Evolutionary conservation across 1,140 invertebrate genomes (phyloP).

Genomic region (Carposina sasakii): DNA sequence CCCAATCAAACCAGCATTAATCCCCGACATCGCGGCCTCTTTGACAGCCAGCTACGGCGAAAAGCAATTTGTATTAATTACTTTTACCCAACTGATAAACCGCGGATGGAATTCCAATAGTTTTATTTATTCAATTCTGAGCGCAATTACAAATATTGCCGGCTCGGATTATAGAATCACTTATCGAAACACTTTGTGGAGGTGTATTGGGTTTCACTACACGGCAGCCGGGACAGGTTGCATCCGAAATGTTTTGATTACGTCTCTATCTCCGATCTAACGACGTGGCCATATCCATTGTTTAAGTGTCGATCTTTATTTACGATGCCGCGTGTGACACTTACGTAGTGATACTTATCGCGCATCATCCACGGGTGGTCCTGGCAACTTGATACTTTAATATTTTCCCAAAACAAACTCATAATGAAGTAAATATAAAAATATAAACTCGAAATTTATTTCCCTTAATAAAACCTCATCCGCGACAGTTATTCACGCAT

Average conservation of each 20-base stretch:
- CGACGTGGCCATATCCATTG: slow-evolving; percentile 36
- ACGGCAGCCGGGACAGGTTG: slow-evolving; percentile 25
- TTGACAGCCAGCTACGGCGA: slow-evolving; percentile 41
- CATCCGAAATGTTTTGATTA: slow-evolving; percentile 37
- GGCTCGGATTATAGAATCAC: too few relatives aligned
- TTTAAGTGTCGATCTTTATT: slow-evolving; percentile 60
- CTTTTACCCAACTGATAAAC: slow-evolving; percentile 33
- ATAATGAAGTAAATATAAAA: too few relatives aligned
- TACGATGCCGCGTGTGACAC: slow-evolving; percentile 37
- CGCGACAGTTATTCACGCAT: too few relatives aligned
- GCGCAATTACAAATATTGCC: too few relatives aligned
- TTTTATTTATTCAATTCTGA: too few relatives aligned
- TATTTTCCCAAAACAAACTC: too few relatives aligned
- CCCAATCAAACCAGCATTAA: slow-evolving; percentile 39
- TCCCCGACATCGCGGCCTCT: slow-evolving; percentile 41
- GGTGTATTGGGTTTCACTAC: slow-evolving; percentile 16
- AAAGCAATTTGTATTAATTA: slow-evolving; percentile 53
- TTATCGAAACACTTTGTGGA: too few relatives aligned
- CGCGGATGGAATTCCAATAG: too few relatives aligned
- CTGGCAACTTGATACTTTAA: too few relatives aligned
- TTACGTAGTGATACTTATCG: slow-evolving; percentile 48
- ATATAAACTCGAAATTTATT: too few relatives aligned
- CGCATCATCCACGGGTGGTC: slow-evolving; percentile 42
- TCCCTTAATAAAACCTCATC: too few relatives aligned
- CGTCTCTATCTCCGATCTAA: slow-evolving; percentile 18